These are phyloP conservation scores for Carassius carassius DNA, from an alignment of 2,113 vertebrate genomes.

Conservation along the genomic window DNA sequence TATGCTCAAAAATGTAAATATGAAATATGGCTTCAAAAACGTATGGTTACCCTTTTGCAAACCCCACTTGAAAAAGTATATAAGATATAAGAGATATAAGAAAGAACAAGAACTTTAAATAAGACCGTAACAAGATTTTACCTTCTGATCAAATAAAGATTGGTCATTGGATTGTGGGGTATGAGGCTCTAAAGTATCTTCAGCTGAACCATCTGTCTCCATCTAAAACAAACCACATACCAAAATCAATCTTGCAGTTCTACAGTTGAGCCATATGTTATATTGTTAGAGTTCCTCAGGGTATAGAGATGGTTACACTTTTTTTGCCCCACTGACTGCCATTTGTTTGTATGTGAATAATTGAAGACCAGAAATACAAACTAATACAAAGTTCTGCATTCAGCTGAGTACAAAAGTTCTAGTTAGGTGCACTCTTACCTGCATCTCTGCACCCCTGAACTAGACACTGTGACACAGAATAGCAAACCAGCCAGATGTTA, in stretches of 20 bases:
- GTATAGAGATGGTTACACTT: background rate
- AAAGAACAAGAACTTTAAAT: background rate
- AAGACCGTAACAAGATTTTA: background rate
- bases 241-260: background rate
- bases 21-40: no score
- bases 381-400: background rate
- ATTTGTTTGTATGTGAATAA: background rate
- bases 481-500: background rate
- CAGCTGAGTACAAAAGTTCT: background rate
- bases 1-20: no score
- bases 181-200: conserved; percentile 60
- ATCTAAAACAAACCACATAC: conserved; percentile 56
- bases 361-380: background rate
- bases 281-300: background rate
- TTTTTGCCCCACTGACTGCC: background rate
- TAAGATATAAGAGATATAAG: background rate
- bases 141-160: conserved; percentile 36
- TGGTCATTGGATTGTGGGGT: conserved; percentile 21
- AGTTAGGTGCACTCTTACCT: background rate
- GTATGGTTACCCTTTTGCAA: background rate
- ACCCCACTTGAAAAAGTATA: background rate
- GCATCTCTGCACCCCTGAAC: background rate
- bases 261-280: background rate
- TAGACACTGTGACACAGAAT: background rate
- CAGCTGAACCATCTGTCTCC: conserved; percentile 56